A percentile compares a stretch with the other conserved stretches of the same genome.
Conservation (phyloP, 35 echinoderm and acorn worm species). For the Anneissia japonica region DNA sequence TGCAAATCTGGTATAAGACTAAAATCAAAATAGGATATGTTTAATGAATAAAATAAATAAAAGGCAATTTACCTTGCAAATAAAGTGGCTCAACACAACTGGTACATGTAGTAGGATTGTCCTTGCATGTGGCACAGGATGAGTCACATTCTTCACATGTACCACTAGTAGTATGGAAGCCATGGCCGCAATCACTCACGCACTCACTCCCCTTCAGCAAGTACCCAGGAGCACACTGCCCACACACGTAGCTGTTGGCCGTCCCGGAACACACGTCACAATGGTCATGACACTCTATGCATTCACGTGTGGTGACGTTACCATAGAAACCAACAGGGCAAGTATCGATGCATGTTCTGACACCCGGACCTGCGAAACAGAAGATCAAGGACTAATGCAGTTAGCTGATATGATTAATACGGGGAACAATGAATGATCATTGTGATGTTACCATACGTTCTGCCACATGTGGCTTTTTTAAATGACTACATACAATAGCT, state of each 20-base stretch:
- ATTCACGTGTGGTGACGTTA: slow-evolving; percentile 14
- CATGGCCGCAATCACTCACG: slow-evolving; percentile 56
- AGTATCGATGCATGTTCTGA: slow-evolving; percentile 34
- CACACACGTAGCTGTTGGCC: slow-evolving; percentile 28
- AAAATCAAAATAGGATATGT: neutral
- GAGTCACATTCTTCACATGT: slow-evolving; percentile 34
- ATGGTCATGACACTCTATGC: slow-evolving; percentile 30
- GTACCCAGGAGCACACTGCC: slow-evolving; percentile 38
- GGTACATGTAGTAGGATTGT: slow-evolving; percentile 29
- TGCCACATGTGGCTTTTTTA: no score
- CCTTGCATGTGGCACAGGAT: slow-evolving; percentile 60
- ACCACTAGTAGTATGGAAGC: slow-evolving; percentile 8
- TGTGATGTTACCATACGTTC: no score
- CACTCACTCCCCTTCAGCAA: slow-evolving; percentile 36
- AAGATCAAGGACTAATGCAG: no score
- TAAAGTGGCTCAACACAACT: slow-evolving; percentile 40
- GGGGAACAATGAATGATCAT: no score
- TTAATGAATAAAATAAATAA: neutral
- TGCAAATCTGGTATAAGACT: no score
- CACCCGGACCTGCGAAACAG: slow-evolving; percentile 60
- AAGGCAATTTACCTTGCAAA: slow-evolving; percentile 56
- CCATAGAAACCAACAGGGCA: slow-evolving; percentile 68
- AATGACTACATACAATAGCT: no score
- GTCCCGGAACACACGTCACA: slow-evolving; percentile 40
- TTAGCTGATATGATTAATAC: no score